Conservation (phyloP, 2,797 vertebrate genomes). For the Acomys russatus region DNA sequence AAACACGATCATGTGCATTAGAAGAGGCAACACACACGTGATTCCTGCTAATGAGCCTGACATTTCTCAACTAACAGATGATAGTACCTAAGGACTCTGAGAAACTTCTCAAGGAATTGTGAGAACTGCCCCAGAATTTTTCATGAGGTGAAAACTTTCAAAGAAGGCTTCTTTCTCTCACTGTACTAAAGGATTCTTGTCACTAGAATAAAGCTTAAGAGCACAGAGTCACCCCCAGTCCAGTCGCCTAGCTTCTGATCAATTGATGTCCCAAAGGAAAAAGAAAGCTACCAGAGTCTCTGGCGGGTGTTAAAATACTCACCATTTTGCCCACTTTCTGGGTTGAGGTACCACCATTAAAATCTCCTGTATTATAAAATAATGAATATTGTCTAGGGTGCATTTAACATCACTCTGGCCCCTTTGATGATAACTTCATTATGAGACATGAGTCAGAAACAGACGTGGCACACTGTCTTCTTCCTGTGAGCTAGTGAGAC, state of each 20-base stretch:
- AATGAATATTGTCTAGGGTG: not conserved
- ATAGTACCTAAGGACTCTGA: not conserved
- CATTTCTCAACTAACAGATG: not conserved
- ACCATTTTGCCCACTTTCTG: not conserved
- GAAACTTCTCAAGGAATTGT: not conserved
- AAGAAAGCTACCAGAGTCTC: not conserved
- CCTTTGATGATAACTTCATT: constrained; percentile 3
- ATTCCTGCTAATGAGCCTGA: not conserved
- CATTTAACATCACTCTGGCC: not conserved
- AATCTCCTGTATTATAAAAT: not conserved
- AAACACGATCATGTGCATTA: not conserved
- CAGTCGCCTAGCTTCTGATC: not conserved
- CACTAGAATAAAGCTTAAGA: not conserved
- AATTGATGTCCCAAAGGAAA: not conserved
- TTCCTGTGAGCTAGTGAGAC: constrained; percentile 28
- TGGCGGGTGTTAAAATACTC: not conserved
- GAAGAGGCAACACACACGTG: not conserved
- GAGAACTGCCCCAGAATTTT: not conserved
- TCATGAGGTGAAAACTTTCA: not conserved
- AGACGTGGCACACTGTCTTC: not conserved
- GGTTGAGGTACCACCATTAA: not conserved
- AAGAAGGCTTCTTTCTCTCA: not conserved
- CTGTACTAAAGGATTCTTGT: not conserved
- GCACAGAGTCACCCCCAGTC: not conserved
- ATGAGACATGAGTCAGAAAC: not conserved